Evolutionary conservation across 2,113 vertebrate genomes (phyloP), one percentile per base, ranked within the genome.

Genomic region (Aramus guarauna): DNA sequence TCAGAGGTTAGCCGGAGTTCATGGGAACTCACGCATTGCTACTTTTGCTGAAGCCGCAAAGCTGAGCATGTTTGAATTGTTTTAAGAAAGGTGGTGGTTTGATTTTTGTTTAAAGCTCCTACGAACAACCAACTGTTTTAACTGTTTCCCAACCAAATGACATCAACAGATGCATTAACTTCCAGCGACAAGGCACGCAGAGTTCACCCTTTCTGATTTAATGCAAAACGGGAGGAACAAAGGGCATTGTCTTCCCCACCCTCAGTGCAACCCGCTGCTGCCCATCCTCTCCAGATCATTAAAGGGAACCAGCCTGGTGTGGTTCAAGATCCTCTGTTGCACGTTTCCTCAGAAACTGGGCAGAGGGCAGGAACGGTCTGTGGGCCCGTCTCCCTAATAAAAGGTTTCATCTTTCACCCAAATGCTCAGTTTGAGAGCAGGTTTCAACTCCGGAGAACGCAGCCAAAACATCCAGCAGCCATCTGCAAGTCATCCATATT

Each of bases 1-100:
- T 95, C 89, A 80, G 81, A 86, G 95, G 96, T 96, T 94, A 97
- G 69, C 55, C 74, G 92, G 58, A 95, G 96, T 92, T 96, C 96
- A 94, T 24, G 81, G 78, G 92, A 97, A 94, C 84, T 71, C 80
- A 53, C 84, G 88, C 45, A 82, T 4, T 55, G 77, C 71, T 93
- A 34, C 67, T 95, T 90, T 69, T 95, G 68, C 72, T 72, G 82
- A 96, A 97, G 92, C 85, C 94, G 56, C 93, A 39, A 90, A 69
- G 41, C 93, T 72, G 39, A 93, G 27, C 23, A 75, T 3, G 24
- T 60, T 43, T 68, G 78, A 92, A 83, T 43, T 88, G 15, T 63
- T 87, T 83, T 55, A n/a, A 91, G 66, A 85, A 89, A 94, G 79
- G 68, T 53, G 48, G 24, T 84, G 85, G 36, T 93, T 36, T 68